Base-by-base conservation (phyloP, 2,888 invertebrate species). In the Cheilosia vernalis region DNA sequence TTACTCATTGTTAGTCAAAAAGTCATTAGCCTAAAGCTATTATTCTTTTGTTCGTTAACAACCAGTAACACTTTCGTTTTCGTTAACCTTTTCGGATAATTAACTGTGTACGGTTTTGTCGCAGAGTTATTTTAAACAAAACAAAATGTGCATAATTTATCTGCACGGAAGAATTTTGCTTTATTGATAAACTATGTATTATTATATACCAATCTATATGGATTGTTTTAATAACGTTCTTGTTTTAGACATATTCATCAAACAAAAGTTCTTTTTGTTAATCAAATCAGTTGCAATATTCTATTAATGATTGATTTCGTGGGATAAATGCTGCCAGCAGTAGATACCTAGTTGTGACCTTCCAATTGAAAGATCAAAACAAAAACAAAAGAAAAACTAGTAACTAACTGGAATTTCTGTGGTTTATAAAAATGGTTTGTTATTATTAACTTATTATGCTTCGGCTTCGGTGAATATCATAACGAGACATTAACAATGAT, bases 21-120 rank as follows among this genome's bases (percentile, higher is more conserved):
- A 61, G 30, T 60, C 55, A 55, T 21, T 47, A 69, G 61, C 77
- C 13, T 13, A 37, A 37, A 37, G 37, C 37, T 13, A 4, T 27
- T 21, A 51, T 37, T 19, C 61, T 17, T 17, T 55, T 53, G 9
- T 17, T 19, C 17, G 61, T 1, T 27, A 24, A 51, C 13, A 24
- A 13, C 6, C 33, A 21, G 55, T 24, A 55, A 30, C 19, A 56
- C 67, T 69, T 69, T 69, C 55, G 37, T n/a, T 78, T 77, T 67
- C 44, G 15, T 76, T 64, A 53, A 60, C 21, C 40, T 64, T 64
- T 66, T 60, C 30, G 2, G 13, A 27, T 1, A 33, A 33, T 3
- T 10, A 33, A 33, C 10, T 10, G 7, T 21, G 5, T 5, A 27
- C 27, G 24, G 10, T 19, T 15, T 1, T 27, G 19, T 17, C 30